Base-by-base conservation (phyloP, 2,797 vertebrate species). In the Dromococcyx pavoninus region DNA sequence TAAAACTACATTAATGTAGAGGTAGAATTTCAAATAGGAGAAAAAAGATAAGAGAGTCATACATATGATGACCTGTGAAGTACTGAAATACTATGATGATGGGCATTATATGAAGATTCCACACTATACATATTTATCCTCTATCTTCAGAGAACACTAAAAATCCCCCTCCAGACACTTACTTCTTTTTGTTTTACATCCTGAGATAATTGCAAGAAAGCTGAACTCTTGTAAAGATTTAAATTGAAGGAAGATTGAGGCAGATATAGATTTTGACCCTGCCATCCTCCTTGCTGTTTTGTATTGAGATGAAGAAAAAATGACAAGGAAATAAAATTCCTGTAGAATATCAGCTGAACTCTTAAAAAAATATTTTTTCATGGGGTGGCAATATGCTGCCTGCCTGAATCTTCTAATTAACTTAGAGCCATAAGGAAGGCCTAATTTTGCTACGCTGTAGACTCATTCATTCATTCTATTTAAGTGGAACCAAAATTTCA, bases 1-100 rank as follows among this genome's bases (percentile, higher is more conserved):
- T 90, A 72, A 80, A 96, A 97, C 93, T 66, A 74, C 21, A 79
- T 93, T 95, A 24, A 75, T 95, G 35, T 85, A 95, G 64, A 89
- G 37, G 73, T 90, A 94, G 72, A 95, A 96, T 80, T 76, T 71
- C 7, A 4, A 51, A 50, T 5, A 13, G 44, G 8, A 11, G 8
- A 44, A 60, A 67, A 4, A 77, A 58, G 16, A 14, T 32, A 17
- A 28, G 39, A 77, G 11, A 78, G 9, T 7, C 12, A 2, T 39
- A 46, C 9, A 10, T 54, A 13, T 37, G 18, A 33, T 23, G 10
- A 35, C 7, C 12, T 35, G 27, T 39, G 54, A 69, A 73, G 5
- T 17, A 35, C 37, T 57, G 15, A 77, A 22, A 7, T 61, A 9
- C 17, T 54, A 7, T 48, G 19, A 70, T 43, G 74, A 48, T 9